phyloP scores from a whole-genome alignment of 2,113 vertebrate genomes.

The Heterochromis multidens region DNA sequence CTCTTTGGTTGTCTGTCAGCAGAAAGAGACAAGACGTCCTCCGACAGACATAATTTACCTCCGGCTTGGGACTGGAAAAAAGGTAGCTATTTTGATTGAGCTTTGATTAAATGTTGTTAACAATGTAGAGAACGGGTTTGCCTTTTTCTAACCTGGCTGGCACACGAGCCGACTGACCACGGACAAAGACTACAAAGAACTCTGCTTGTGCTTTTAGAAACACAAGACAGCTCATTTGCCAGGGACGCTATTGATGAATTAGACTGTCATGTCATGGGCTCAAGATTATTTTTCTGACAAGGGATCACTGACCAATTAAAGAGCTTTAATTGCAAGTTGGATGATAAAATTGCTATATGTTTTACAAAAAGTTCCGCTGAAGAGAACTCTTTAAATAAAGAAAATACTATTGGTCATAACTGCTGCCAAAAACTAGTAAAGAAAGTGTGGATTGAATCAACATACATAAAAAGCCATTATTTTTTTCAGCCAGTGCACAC shows the following conservation, averaged over 20 bases:
- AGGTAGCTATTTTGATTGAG: slow-evolving; percentile 78
- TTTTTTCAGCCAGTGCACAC: neutral
- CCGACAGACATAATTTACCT: slow-evolving; percentile 75
- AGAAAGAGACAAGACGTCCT: slow-evolving; percentile 58
- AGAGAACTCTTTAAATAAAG: neutral
- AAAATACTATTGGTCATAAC: neutral
- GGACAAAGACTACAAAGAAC: slow-evolving; percentile 31
- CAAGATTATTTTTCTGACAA: neutral
- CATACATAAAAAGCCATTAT: neutral
- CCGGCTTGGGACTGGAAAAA: slow-evolving; percentile 69
- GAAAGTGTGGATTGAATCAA: neutral
- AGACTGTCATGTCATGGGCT: neutral
- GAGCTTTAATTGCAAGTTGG: neutral
- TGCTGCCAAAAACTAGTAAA: neutral
- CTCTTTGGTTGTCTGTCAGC: slow-evolving; percentile 76
- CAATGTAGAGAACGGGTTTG: slow-evolving; percentile 64
- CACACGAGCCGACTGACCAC: neutral
- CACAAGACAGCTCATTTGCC: neutral
- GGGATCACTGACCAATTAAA: neutral
- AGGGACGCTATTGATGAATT: slow-evolving; percentile 12
- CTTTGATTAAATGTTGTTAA: slow-evolving; percentile 82
- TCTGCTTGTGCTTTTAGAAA: neutral
- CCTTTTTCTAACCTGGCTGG: slow-evolving; percentile 24
- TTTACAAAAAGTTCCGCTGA: neutral
- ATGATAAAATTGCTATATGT: neutral